These are phyloP conservation scores for Lepus timidus DNA, from an alignment of 2,113 vertebrate genomes.

Conservation along the genomic window DNA sequence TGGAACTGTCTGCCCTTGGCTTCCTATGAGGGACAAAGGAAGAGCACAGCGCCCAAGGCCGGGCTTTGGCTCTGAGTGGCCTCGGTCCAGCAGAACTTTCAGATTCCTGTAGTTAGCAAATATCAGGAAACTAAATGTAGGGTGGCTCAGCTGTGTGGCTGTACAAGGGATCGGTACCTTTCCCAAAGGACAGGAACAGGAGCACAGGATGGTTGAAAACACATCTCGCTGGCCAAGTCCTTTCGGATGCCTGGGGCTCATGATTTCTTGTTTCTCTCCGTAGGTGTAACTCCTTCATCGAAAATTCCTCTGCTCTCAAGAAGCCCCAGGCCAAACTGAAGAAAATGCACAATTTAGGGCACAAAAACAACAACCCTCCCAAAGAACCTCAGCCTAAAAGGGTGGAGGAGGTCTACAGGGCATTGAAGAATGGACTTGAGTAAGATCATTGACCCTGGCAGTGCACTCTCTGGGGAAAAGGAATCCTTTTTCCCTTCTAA, in stretches of 20 bases:
- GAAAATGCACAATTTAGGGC: slow-evolving; percentile 94
- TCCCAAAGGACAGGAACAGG: neutral
- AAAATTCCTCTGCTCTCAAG: slow-evolving; percentile 94
- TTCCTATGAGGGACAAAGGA: neutral
- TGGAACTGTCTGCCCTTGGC: neutral
- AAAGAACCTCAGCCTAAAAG: slow-evolving; percentile 96
- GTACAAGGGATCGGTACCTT: neutral
- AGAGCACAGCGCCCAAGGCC: neutral
- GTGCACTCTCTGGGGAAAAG: neutral
- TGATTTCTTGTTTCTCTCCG: slow-evolving; percentile 67
- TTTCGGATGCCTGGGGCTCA: slow-evolving; percentile 60
- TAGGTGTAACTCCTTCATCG: slow-evolving; percentile 99
- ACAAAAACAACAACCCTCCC: slow-evolving; percentile 93
- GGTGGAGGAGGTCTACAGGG: slow-evolving; percentile 95
- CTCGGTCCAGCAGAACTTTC: neutral
- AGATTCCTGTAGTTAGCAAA: slow-evolving; percentile 3
- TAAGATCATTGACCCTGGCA: slow-evolving; percentile 85
- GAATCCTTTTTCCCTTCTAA: neutral
- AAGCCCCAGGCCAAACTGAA: slow-evolving; percentile 97
- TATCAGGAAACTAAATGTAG: neutral
- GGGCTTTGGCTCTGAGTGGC: neutral
- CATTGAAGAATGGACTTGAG: slow-evolving; percentile 96
- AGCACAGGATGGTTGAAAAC: slow-evolving; percentile 19
- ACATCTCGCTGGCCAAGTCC: neutral
- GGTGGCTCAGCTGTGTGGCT: slow-evolving; percentile 1